Evolutionary conservation across 2,888 invertebrate species (phyloP).

Genomic region (Drosophila vallismaia): DNA sequence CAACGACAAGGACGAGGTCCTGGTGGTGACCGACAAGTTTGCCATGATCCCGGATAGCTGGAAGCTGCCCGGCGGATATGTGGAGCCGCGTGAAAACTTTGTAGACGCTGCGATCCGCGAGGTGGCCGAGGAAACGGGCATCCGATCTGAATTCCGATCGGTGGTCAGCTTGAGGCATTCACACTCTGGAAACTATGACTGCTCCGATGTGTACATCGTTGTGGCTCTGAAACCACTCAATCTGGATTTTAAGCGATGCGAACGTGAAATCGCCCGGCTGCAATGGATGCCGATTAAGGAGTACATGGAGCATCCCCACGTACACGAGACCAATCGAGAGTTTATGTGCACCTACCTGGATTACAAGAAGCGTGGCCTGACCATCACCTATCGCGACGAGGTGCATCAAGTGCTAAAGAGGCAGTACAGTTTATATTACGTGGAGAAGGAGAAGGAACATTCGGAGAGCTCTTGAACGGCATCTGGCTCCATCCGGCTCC

Average conservation of each 20-base stretch:
- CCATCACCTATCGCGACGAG: slow-evolving; percentile 86
- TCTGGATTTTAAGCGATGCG: slow-evolving; percentile 87
- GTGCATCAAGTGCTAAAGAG: slow-evolving; percentile 80
- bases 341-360: slow-evolving; percentile 88
- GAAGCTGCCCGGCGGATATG: slow-evolving; percentile 97
- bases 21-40: slow-evolving; percentile 91
- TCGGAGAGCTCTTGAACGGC: slow-evolving; percentile 1
- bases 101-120: slow-evolving; percentile 93
- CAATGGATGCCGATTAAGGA: slow-evolving; percentile 93
- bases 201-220: slow-evolving; percentile 94
- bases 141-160: slow-evolving; percentile 90
- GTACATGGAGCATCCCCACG: slow-evolving; percentile 88
- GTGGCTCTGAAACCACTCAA: slow-evolving; percentile 89
- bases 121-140: slow-evolving; percentile 95
- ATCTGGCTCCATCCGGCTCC: neutral
- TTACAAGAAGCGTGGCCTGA: slow-evolving; percentile 86
- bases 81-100: slow-evolving; percentile 94
- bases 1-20: slow-evolving; percentile 89
- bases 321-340: slow-evolving; percentile 89
- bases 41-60: slow-evolving; percentile 85
- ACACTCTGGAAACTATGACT: slow-evolving; percentile 90
- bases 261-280: slow-evolving; percentile 90
- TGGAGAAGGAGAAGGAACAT: slow-evolving; percentile 67
- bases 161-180: slow-evolving; percentile 91
- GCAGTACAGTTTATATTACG: slow-evolving; percentile 80